phyloP scores from a whole-genome alignment of 2,888 invertebrate species.

The Hartigia nigra region DNA sequence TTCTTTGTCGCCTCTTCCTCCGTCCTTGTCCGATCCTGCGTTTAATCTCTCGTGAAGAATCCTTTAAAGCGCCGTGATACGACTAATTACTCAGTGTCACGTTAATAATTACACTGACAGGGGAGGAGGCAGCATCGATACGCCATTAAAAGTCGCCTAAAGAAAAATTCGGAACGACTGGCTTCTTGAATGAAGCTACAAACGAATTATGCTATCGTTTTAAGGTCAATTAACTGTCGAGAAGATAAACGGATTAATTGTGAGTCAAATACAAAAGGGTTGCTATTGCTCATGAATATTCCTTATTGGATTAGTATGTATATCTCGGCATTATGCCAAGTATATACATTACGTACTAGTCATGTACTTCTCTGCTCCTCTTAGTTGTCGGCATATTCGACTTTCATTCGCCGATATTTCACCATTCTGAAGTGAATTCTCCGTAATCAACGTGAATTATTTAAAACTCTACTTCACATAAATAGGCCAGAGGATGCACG shows the following conservation, averaged over 20 bases:
- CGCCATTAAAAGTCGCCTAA: neutral
- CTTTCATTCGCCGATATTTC: neutral
- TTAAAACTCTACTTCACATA: neutral
- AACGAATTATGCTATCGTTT: neutral
- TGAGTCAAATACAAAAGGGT: neutral
- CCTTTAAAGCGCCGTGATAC: neutral
- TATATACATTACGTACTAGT: neutral
- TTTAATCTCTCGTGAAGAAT: no score
- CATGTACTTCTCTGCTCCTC: neutral
- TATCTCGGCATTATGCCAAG: neutral
- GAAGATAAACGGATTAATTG: neutral
- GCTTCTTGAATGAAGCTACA: neutral
- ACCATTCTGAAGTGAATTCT: neutral
- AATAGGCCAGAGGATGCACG: neutral
- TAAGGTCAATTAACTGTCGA: neutral
- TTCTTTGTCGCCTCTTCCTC: neutral
- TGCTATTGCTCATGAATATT: neutral
- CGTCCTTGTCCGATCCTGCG: neutral
- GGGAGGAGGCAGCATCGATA: neutral
- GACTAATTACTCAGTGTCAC: neutral
- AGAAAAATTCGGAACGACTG: neutral
- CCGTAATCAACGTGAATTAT: neutral
- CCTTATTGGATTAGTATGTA: neutral
- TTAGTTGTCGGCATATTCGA: neutral
- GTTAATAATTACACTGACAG: neutral